Conservation (phyloP, 2,113 vertebrate genomes). For the Notechis scutatus region DNA sequence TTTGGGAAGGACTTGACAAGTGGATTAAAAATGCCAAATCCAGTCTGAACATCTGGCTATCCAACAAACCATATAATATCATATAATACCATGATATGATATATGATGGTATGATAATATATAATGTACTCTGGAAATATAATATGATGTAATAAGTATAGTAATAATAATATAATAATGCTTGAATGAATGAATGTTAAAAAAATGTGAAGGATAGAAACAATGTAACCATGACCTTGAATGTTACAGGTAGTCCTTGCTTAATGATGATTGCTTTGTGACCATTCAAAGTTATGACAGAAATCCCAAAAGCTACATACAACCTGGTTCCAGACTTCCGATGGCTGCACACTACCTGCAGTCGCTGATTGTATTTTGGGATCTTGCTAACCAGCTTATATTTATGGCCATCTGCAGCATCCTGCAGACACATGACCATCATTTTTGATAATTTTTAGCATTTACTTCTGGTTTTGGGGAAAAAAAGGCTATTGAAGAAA, state of each 20-base stretch:
- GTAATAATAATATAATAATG: neutral
- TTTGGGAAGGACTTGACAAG: neutral
- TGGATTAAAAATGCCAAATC: neutral
- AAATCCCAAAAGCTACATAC: neutral
- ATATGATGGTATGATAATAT: neutral
- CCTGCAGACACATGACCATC: neutral
- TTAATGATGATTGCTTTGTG: neutral
- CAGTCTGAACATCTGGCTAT: neutral
- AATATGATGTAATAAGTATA: neutral
- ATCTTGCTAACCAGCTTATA: neutral
- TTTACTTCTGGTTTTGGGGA: neutral
- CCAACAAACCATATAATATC: neutral
- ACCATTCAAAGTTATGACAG: neutral
- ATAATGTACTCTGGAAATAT: neutral
- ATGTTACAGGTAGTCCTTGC: neutral
- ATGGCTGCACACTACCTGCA: neutral
- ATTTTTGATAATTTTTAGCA: neutral
- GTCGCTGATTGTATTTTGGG: neutral
- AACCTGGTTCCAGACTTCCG: neutral
- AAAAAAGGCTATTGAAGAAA: neutral
- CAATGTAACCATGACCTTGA: neutral
- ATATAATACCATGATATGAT: neutral
- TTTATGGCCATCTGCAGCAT: neutral
- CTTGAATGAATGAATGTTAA: neutral
- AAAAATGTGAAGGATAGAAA: neutral